Percentiles rank a stretch among this genome's conserved stretches.
Conservation (phyloP, 1,140 invertebrate species). For the Philotrypesis tridentata region DNA sequence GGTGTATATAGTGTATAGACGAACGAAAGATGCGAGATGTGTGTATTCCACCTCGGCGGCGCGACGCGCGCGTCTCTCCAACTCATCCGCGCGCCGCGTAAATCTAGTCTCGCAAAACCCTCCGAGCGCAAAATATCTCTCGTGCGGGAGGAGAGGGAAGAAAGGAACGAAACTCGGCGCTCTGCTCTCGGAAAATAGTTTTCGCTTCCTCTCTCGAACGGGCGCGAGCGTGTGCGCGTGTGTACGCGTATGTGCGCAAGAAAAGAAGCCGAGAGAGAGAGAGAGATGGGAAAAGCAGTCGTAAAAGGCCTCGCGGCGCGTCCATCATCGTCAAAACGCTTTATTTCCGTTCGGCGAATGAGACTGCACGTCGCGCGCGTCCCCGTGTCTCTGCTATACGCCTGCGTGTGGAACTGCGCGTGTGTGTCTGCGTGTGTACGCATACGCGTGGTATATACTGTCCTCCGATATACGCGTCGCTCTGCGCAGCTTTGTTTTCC, state of each 20-base stretch:
- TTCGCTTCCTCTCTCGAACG: background rate
- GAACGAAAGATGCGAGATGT: too few relatives aligned
- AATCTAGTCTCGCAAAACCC: background rate
- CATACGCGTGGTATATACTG: too few relatives aligned
- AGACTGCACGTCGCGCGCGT: background rate
- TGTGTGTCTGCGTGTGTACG: background rate
- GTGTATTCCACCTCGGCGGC: too few relatives aligned
- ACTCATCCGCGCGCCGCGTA: background rate
- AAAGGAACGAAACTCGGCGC: background rate
- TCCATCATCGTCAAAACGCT: conserved; percentile 31
- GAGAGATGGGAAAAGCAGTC: conserved; percentile 15
- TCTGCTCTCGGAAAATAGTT: background rate
- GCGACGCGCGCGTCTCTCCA: too few relatives aligned
- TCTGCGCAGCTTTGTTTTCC: background rate
- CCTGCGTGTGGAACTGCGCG: background rate
- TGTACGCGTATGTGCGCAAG: background rate
- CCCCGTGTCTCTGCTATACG: too few relatives aligned
- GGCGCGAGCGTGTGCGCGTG: too few relatives aligned
- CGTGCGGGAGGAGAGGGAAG: too few relatives aligned
- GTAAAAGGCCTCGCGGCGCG: conserved; percentile 30
- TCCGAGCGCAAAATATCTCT: background rate
- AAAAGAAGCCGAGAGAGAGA: background rate
- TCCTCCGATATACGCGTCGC: background rate
- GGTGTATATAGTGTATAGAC: too few relatives aligned
- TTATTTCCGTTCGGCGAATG: conserved; percentile 37